Evolutionary conservation across 2,888 invertebrate species (phyloP).

Genomic region (Nomada lathburiana): DNA sequence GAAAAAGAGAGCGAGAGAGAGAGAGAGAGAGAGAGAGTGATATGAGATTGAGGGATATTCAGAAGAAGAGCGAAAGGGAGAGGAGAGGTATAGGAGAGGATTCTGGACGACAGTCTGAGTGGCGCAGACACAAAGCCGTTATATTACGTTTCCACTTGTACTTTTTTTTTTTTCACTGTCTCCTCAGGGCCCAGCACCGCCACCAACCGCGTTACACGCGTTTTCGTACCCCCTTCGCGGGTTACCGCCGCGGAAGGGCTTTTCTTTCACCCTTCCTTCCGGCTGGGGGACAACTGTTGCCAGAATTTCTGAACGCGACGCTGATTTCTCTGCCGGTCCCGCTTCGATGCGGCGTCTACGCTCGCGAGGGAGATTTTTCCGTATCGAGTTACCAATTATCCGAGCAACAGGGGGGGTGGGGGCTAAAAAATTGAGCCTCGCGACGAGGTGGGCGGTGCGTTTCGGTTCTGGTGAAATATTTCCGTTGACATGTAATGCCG

Average conservation of each 20-base stretch:
- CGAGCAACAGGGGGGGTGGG: not conserved
- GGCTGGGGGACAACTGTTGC: constrained; percentile 54
- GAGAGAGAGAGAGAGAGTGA: constrained; percentile 18
- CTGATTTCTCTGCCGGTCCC: not conserved
- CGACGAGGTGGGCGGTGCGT: not conserved
- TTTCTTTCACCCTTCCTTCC: constrained; percentile 48
- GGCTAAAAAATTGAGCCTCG: not conserved
- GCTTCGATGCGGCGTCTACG: not conserved
- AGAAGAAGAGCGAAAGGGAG: not conserved
- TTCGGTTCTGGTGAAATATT: no score
- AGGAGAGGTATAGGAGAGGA: constrained; percentile 15
- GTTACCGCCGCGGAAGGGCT: constrained; percentile 49
- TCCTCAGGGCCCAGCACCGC: constrained; percentile 56
- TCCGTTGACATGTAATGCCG: not conserved
- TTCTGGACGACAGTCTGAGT: constrained; percentile 73
- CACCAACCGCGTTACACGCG: constrained; percentile 49
- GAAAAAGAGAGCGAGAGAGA: not conserved
- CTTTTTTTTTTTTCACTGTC: constrained; percentile 76
- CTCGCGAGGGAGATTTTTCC: not conserved
- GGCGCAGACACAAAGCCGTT: constrained; percentile 80
- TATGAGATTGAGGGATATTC: constrained; percentile 13
- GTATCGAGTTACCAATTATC: constrained; percentile 30
- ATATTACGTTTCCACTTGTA: constrained; percentile 83
- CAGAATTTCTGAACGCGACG: constrained; percentile 23
- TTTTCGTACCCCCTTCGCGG: constrained; percentile 15